Conservation (phyloP, 2,113 vertebrate genomes). For the Oreotrochilus melanogaster region DNA sequence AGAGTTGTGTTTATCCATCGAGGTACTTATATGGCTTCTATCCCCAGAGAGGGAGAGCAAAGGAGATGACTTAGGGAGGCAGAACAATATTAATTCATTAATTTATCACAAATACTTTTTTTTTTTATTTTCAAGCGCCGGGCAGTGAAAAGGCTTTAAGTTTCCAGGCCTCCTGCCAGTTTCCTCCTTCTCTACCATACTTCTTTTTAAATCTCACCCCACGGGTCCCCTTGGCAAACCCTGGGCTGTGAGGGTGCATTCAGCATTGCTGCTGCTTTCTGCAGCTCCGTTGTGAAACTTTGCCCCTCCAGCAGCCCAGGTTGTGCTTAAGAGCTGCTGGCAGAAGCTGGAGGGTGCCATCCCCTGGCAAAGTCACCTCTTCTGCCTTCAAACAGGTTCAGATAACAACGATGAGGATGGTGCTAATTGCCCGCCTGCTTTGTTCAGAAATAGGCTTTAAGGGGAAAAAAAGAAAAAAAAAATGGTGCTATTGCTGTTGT, state of each 20-base stretch:
- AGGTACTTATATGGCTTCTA: neutral
- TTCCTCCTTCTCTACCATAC: neutral
- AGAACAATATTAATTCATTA: slow-evolving; percentile 1
- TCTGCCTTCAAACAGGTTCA: slow-evolving; percentile 1
- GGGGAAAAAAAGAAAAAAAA: slow-evolving; percentile 50
- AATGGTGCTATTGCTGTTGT: slow-evolving; percentile 77
- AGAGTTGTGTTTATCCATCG: neutral
- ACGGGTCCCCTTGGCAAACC: neutral
- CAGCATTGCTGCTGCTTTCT: neutral
- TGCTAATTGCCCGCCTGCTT: slow-evolving; percentile 27
- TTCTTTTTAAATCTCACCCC: neutral
- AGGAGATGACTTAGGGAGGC: neutral
- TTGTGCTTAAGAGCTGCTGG: neutral
- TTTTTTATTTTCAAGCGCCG: slow-evolving; percentile 10
- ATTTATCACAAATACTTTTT: slow-evolving; percentile 30
- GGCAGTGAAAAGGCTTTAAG: slow-evolving; percentile 38
- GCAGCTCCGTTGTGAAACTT: neutral
- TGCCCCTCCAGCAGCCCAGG: neutral
- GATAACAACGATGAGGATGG: neutral
- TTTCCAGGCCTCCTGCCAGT: slow-evolving; percentile 51
- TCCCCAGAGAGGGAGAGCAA: neutral
- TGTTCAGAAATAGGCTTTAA: slow-evolving; percentile 48
- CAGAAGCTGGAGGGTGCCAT: slow-evolving; percentile 1
- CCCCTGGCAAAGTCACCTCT: neutral
- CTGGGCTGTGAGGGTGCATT: neutral